Evolutionary conservation across 2,888 invertebrate genomes (phyloP).

Genomic region (Monopis laevigella): DNA sequence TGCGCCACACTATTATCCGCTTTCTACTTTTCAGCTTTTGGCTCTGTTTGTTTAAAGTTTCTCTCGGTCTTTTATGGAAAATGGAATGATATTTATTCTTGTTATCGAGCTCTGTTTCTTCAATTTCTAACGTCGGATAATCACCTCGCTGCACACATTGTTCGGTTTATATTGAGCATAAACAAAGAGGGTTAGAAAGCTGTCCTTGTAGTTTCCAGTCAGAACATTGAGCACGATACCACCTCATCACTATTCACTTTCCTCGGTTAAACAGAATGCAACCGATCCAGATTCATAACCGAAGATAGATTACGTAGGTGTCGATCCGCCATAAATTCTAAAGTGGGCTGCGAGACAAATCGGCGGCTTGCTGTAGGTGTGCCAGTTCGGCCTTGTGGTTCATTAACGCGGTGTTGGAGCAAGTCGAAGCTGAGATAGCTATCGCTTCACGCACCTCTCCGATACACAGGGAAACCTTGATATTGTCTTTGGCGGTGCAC

Average conservation of each 20-base stretch:
- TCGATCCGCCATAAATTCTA: conserved; percentile 17
- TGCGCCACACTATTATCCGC: conserved; percentile 11
- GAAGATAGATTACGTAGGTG: conserved; percentile 13
- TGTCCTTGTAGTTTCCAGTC: too few species aligned
- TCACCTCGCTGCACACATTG: too few species aligned
- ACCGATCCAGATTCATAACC: conserved; percentile 9
- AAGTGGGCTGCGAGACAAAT: conserved; percentile 18
- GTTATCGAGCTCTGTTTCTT: too few species aligned
- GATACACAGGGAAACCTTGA: conserved; percentile 30
- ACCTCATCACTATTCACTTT: conserved; percentile 8
- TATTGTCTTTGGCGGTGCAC: conserved; percentile 30
- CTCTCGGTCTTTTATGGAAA: conserved; percentile 6
- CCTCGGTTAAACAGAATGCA: conserved; percentile 5
- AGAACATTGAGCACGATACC: too few species aligned
- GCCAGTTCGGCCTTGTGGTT: conserved; percentile 18
- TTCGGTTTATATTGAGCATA: too few species aligned
- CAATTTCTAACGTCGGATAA: too few species aligned
- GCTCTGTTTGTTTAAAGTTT: conserved; percentile 15
- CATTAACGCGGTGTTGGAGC: conserved; percentile 27
- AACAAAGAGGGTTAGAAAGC: too few species aligned
- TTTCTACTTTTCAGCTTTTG: conserved; percentile 15
- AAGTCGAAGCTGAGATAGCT: conserved; percentile 21
- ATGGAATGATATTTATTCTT: neutral
- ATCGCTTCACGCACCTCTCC: conserved; percentile 22
- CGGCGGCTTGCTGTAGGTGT: conserved; percentile 15